Conservation (phyloP, 2,797 vertebrate species). For the Clarias laeviceps region DNA sequence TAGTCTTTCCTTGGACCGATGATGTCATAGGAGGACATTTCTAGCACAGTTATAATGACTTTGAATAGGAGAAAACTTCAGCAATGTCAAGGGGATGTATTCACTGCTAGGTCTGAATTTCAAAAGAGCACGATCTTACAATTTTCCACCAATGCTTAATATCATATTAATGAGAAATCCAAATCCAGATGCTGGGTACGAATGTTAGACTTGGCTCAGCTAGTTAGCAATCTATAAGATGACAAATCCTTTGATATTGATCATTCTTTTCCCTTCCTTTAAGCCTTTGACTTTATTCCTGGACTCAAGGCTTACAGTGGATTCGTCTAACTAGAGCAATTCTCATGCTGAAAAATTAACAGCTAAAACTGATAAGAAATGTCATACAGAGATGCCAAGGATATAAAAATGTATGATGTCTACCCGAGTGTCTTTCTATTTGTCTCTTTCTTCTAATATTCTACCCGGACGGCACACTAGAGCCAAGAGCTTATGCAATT, state of each 20-base stretch:
- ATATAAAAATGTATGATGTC: slow-evolving; percentile 20
- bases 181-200: background rate
- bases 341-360: background rate
- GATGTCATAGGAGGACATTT: background rate
- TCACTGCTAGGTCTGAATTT: background rate
- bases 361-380: background rate
- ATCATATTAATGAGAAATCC: background rate
- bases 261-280: background rate
- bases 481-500: slow-evolving; percentile 60
- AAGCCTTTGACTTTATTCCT: background rate
- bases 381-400: background rate
- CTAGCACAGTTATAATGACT: background rate
- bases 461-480: slow-evolving; percentile 44
- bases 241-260: background rate
- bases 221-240: background rate
- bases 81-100: background rate
- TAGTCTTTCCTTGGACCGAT: background rate
- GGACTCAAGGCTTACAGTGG: background rate
- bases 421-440: slow-evolving; percentile 11
- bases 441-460: slow-evolving; percentile 29
- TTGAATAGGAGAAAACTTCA: background rate
- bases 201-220: background rate
- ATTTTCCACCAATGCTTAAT: background rate
- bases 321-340: background rate
- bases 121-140: background rate